These are phyloP conservation scores for Eciton burchellii DNA, from an alignment of 1,140 invertebrate species.

Conservation along the genomic window DNA sequence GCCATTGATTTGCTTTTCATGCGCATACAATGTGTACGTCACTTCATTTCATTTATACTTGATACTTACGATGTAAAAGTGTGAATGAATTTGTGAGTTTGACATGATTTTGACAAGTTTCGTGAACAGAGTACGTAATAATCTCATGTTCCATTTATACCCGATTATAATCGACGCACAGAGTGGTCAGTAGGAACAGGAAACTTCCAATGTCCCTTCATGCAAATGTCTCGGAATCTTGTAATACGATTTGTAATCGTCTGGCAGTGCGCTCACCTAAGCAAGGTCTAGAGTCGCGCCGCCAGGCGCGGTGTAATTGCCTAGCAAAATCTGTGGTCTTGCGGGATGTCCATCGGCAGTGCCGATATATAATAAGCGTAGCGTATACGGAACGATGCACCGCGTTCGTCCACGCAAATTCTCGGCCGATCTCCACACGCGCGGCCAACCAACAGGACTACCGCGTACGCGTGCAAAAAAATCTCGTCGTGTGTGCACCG, in stretches of 20 bases:
- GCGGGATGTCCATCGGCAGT: neutral
- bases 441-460: conserved; percentile 23
- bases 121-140: neutral
- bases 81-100: neutral
- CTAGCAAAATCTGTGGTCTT: conserved; percentile 18
- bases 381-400: neutral
- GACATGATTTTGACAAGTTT: neutral
- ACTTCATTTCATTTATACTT: neutral
- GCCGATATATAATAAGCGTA: neutral
- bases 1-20: neutral
- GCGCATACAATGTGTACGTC: neutral
- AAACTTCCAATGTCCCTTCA: neutral
- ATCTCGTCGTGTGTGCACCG: conserved; percentile 24
- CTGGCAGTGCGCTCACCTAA: neutral
- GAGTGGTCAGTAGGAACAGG: too few relatives aligned
- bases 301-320: conserved; percentile 13
- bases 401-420: conserved; percentile 19
- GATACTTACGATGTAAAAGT: neutral
- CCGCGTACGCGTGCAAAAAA: conserved; percentile 38
- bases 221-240: neutral
- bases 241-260: neutral
- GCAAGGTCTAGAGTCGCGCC: neutral
- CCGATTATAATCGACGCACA: neutral
- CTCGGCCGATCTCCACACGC: conserved; percentile 31
- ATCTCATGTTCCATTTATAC: conserved; percentile 12